phyloP scores from a whole-genome alignment of 2,888 invertebrate species.

The Archips xylosteana region DNA sequence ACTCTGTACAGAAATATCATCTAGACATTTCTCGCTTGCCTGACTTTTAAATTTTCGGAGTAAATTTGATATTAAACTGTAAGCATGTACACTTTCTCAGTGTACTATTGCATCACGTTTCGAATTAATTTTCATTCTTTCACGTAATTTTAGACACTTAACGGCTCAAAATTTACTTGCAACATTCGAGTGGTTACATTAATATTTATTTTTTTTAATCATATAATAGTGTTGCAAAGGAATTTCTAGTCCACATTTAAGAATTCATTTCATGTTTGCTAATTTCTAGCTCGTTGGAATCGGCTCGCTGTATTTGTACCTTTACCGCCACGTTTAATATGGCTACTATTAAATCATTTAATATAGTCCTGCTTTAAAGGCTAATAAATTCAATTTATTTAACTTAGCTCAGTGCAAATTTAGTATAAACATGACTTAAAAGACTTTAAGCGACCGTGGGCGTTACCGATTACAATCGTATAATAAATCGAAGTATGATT shows the following conservation, averaged over 20 bases:
- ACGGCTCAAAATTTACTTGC: not conserved
- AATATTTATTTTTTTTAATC: not conserved
- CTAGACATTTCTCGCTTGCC: constrained; percentile 29
- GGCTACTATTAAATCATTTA: constrained; percentile 31
- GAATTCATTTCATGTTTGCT: not conserved
- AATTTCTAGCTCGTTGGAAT: not conserved
- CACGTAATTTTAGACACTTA: not conserved
- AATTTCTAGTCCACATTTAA: constrained; percentile 3
- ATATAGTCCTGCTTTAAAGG: constrained; percentile 5
- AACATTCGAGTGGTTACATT: not conserved
- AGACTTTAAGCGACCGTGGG: constrained; percentile 30
- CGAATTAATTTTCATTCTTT: constrained; percentile 17
- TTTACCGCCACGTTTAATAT: not conserved
- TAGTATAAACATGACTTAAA: constrained; percentile 33
- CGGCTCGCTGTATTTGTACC: not conserved
- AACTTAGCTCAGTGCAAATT: constrained; percentile 11
- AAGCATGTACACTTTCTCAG: constrained; percentile 23
- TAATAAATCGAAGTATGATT: constrained; percentile 43
- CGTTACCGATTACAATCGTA: constrained; percentile 31
- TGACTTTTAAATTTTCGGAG: constrained; percentile 25
- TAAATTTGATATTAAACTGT: constrained; percentile 21
- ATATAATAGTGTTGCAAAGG: not conserved
- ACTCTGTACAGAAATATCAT: constrained; percentile 30
- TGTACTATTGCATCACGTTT: constrained; percentile 26
- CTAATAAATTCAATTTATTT: constrained; percentile 26